Percentiles rank a stretch among this genome's conserved stretches.
These are phyloP conservation scores for Xenopus laevis DNA, from an alignment of 2,113 vertebrate genomes.

Conservation along the genomic window DNA sequence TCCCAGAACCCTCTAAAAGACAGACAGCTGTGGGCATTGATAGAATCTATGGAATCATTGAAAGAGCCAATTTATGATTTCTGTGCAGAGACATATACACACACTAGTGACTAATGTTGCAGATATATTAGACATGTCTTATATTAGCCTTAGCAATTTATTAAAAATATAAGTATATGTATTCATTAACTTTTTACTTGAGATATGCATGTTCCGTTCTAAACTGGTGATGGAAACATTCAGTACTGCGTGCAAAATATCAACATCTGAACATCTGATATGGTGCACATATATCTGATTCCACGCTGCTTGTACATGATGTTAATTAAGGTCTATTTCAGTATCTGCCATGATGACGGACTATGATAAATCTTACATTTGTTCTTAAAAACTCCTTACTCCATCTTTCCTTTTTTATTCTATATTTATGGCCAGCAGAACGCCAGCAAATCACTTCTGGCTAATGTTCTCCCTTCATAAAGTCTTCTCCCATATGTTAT, in stretches of 20 bases:
- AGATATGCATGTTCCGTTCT: too few relatives aligned
- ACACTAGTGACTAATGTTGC: too few relatives aligned
- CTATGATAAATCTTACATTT: background rate
- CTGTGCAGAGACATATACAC: too few relatives aligned
- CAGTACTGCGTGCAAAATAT: background rate
- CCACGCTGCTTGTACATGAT: background rate
- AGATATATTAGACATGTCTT: too few relatives aligned
- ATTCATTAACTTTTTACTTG: too few relatives aligned
- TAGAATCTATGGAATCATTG: too few relatives aligned
- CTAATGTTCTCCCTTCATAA: background rate
- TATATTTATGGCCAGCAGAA: background rate
- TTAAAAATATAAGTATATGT: too few relatives aligned
- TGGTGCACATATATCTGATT: background rate
- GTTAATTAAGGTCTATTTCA: background rate
- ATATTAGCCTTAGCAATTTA: too few relatives aligned
- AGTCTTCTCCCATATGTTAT: too few relatives aligned
- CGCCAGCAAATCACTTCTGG: background rate
- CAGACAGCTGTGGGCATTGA: too few relatives aligned
- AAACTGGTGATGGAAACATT: background rate
- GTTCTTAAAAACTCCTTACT: background rate
- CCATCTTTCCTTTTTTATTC: background rate
- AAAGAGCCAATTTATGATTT: too few relatives aligned
- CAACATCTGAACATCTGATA: background rate
- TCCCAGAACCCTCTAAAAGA: too few relatives aligned
- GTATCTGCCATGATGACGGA: background rate